Base-by-base conservation (phyloP, 2,888 invertebrate species). In the Allacma fusca region DNA sequence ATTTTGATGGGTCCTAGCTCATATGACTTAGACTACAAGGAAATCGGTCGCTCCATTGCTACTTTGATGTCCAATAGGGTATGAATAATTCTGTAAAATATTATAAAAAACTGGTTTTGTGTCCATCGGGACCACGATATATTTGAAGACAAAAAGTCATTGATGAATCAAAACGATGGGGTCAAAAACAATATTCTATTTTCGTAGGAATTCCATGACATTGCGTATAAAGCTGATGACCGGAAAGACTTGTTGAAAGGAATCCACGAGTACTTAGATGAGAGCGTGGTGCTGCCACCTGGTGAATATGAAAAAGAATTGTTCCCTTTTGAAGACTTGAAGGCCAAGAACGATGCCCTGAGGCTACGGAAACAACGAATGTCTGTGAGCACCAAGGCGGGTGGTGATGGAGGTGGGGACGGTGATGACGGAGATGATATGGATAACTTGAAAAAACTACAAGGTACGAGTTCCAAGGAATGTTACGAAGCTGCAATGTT, bases 281-380 rank as follows among this genome's bases (percentile, higher is more conserved):
- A 95, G 86, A 96, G 96, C 59, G 96, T 98, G 83, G 98, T 98
- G 64, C 88, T 98, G 85, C 98, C 98, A 2, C 98, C 98, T 5
- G 97, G 97, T 4, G 95, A 98, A 86, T 97, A 97, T 95, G 96
- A 97, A 87, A 93, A 94, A 84, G 95, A 95, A 65, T 88, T 98
- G 79, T 88, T 98, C 80, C 96, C 96, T 0, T 93, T 97, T 84
- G 93, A 93, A 82, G 83, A 83, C 59, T 68, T 84, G n/a, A 81
- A 79, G n/a, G 81, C 82, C 72, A 82, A 82, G 44, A 81, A 81
- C 72, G 50, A 81, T 69, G 81, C 80, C 26, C 68, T 83, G 23
- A 72, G 80, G 34, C 44, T 79, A 40, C 78, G 82, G 24, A 83
- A 82, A 64, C 80, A 82, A 24, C 72, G 67, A 50, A 64, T 68